phyloP scores from a whole-genome alignment of 35 echinoderm and acorn worm genomes.

The Heliocidaris erythrogramma region DNA sequence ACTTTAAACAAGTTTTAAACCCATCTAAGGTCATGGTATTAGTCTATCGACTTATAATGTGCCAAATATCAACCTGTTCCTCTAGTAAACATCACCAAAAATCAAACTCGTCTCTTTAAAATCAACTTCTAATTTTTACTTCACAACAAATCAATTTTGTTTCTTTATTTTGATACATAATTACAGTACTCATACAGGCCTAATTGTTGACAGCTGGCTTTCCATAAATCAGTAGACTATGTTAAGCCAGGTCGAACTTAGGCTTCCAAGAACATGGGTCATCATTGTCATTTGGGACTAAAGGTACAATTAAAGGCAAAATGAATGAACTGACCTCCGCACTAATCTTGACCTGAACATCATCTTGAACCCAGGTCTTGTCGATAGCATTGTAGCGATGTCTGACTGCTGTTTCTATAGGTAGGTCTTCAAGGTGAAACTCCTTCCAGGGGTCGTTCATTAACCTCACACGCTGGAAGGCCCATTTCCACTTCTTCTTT shows the following conservation, averaged over 20 bases:
- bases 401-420: constrained; percentile 64
- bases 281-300: not conserved
- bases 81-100: too few relatives aligned
- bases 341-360: constrained; percentile 83
- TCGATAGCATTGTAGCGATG: constrained; percentile 83
- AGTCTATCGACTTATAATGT: too few relatives aligned
- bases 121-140: too few relatives aligned
- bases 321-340: constrained; percentile 64
- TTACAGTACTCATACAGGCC: too few relatives aligned
- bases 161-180: too few relatives aligned
- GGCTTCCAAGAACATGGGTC: not conserved
- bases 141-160: too few relatives aligned
- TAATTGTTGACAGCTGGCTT: too few relatives aligned
- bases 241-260: not conserved
- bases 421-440: constrained; percentile 77
- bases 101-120: too few relatives aligned
- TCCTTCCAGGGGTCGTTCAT: constrained; percentile 78
- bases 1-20: too few relatives aligned
- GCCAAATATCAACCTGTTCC: too few relatives aligned
- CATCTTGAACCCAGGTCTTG: constrained; percentile 78
- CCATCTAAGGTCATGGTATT: too few relatives aligned
- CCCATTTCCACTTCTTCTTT: constrained; percentile 82
- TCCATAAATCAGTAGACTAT: not conserved
- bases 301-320: not conserved
- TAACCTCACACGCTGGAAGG: constrained; percentile 56